Conservation (phyloP, 64 coral and sea anemone species). For the Pocillopora damicornis region DNA sequence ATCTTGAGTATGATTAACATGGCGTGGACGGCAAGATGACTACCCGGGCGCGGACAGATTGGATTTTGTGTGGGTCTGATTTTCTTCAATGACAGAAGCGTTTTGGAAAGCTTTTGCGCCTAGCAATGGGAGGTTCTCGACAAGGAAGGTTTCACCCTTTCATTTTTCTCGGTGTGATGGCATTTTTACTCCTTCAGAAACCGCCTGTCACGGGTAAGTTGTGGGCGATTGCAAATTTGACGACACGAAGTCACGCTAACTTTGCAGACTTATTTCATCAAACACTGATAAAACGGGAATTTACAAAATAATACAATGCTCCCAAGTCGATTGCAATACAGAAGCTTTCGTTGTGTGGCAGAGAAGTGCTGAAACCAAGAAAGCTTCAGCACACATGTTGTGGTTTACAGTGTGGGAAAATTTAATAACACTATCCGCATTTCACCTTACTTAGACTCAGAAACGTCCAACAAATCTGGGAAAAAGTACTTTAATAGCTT, state of each 20-base stretch:
- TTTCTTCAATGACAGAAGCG: background rate
- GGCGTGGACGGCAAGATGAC: background rate
- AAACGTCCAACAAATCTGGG: background rate
- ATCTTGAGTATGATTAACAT: background rate
- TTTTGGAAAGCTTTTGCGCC: background rate
- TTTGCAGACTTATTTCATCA: background rate
- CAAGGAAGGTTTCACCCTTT: background rate
- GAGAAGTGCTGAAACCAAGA: too few species aligned
- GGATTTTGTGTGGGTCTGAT: too few species aligned
- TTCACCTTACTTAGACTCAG: too few species aligned
- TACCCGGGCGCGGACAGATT: background rate
- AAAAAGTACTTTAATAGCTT: background rate
- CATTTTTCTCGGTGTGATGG: background rate
- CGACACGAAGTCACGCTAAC: conserved; percentile 10
- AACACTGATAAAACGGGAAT: background rate
- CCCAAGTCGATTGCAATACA: too few species aligned
- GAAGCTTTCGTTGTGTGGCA: too few species aligned
- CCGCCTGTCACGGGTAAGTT: background rate
- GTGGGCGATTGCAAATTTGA: background rate
- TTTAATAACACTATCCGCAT: too few species aligned
- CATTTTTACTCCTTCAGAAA: background rate
- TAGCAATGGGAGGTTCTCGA: background rate
- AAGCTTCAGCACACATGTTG: too few species aligned
- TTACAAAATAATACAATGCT: background rate
- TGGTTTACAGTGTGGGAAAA: too few species aligned